These are phyloP conservation scores for Alcedo atthis DNA, from an alignment of 2,797 vertebrate genomes.

Conservation along the genomic window DNA sequence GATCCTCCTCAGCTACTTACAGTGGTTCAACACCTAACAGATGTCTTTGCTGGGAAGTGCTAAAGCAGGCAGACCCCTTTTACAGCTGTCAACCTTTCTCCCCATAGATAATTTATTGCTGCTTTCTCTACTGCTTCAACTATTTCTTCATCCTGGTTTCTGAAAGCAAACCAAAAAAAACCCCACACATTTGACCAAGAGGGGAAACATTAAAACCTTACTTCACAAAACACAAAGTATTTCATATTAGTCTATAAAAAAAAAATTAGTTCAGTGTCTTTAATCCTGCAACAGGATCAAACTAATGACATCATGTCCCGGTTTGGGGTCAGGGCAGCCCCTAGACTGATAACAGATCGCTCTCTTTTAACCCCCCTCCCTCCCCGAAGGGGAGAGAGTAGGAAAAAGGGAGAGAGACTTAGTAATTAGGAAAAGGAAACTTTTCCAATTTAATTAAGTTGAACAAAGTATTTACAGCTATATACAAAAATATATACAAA, in stretches of 20 bases:
- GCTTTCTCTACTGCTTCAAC: not conserved
- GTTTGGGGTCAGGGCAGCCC: too few relatives aligned
- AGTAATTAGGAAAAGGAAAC: too few relatives aligned
- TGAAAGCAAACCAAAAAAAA: not conserved
- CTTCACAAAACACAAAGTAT: not conserved
- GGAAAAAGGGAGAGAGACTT: too few relatives aligned
- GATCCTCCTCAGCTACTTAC: not conserved
- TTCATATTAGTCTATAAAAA: not conserved
- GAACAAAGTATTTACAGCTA: too few relatives aligned
- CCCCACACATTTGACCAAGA: too few relatives aligned
- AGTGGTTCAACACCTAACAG: not conserved
- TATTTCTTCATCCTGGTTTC: not conserved
- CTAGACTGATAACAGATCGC: too few relatives aligned
- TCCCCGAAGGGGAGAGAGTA: too few relatives aligned
- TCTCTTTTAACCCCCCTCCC: too few relatives aligned
- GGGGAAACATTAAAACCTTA: not conserved
- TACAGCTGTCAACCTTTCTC: not conserved
- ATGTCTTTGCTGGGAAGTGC: not conserved
- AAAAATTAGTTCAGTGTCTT: not conserved
- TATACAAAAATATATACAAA: too few relatives aligned
- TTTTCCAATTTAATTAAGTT: too few relatives aligned
- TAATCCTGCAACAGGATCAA: not conserved
- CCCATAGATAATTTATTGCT: not conserved
- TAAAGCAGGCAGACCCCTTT: not conserved
- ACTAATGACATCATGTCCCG: not conserved